Base-by-base conservation (phyloP, 2,888 invertebrate species). In the Oegoconia quadripuncta region DNA sequence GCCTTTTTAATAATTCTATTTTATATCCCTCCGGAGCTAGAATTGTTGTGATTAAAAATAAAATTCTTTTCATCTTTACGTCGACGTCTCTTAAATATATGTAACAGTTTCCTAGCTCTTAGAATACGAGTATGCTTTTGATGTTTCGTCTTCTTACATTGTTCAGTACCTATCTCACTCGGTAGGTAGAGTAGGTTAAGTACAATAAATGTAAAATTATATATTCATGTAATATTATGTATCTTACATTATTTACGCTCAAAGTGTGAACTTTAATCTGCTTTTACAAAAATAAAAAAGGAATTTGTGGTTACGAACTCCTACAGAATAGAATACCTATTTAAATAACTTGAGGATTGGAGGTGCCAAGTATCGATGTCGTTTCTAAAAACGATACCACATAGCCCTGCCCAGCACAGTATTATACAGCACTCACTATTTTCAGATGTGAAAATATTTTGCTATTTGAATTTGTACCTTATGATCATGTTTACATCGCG, bases 1-100 rank as follows among this genome's bases (percentile, higher is more conserved):
- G 69, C 61, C 64, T 72, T 76, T 82, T 78, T 80, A 80, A 80
- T 79, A 80, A 73, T 81, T 70, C 68, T 61, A 65, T 74, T 81
- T 79, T 74, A 76, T 74, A 79, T 76, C 71, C 52, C 56, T 63
- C 43, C 63, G 64, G 64, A 72, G 65, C 69, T 61, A 53, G 55
- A 59, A 63, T 66, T 66, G 69, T 63, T 61, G 64, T 59, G 70
- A 78, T 78, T 72, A 80, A 79, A 81, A 81, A 79, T 79, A 76
- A 67, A 64, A 58, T 64, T 63, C 74, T 65, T 81, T 81, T 81
- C 80, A 81, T 80, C 78, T 81, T 64, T 49, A 45, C 55, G 59
- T 52, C 58, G 41, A 55, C 57, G 52, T 50, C 52, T 46, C 47
- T 53, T 53, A 59, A 49, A 54, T 64, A 56, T 63, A 50, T 56